Evolutionary conservation across 2,888 invertebrate genomes (phyloP), one percentile per base, ranked within the genome.

Genomic region (Xanthorhoe designata): DNA sequence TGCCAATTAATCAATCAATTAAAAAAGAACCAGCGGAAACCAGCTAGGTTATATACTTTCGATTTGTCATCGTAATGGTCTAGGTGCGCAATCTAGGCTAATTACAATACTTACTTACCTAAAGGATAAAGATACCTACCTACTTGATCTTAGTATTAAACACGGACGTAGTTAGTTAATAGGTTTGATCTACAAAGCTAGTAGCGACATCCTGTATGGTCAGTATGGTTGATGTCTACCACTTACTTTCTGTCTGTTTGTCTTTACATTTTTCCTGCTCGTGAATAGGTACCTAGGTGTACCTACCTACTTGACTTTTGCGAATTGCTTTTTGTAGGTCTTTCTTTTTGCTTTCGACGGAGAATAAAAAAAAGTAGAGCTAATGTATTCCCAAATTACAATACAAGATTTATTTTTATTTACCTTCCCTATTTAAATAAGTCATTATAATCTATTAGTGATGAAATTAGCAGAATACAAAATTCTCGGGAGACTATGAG

Each of bases 171-270:
- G 17, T 47, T 17, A 13, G 32, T 15, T 47, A 47, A 47, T 47
- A 47, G 47, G 47, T 15, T 17, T 17, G 47, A 7, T 47, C 47
- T 47, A 47, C 15, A 17, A 15, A 47, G 7, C 17, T 47, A 17
- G 45, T n/a, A 42, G 38, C 38, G 38, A 47, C 47, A 47, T 47
- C 47, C 47, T 47, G 15, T 47, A 42, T 7, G n/a, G n/a, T n/a
- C n/a, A n/a, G 5, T 38, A 45, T 15, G 17, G 38, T 13, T 42
- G 9, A 13, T 47, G 7, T 17, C 15, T 45, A 45, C 15, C 13
- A 7, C 32, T 32, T 7, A 7, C 32, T 32, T 32, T 5, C 32
- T 32, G 13, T 9, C 8, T 10, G 35, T 35, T 10, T 35, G 6
- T 7, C 2, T 8, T 8, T 38, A 38, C 10, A 38, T 13, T 38